Conservation (phyloP, 2,888 invertebrate genomes). For the Chydorus sphaericus region DNA sequence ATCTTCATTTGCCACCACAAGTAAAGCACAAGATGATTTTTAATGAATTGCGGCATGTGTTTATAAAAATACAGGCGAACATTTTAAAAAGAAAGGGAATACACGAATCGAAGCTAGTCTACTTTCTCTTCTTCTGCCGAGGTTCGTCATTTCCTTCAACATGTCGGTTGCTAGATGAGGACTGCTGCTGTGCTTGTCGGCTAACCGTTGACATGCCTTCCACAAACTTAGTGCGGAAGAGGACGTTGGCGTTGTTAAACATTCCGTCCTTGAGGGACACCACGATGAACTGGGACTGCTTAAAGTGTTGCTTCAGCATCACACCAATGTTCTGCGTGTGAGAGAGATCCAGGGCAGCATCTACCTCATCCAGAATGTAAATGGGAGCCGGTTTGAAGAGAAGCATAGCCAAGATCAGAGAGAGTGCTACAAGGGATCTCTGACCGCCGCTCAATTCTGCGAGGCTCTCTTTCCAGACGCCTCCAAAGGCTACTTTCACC, state of each 20-base stretch:
- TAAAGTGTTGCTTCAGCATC: slow-evolving; percentile 83
- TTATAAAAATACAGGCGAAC: too few species aligned
- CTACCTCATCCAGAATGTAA: slow-evolving; percentile 97
- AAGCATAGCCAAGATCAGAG: slow-evolving; percentile 88
- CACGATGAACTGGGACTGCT: slow-evolving; percentile 84
- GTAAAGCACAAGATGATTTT: too few species aligned
- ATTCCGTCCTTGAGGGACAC: slow-evolving; percentile 98
- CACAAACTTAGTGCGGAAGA: slow-evolving; percentile 84
- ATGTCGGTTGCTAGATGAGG: neutral
- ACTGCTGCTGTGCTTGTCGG: neutral
- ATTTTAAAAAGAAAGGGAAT: too few species aligned
- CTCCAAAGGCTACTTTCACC: slow-evolving; percentile 79
- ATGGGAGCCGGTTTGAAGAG: slow-evolving; percentile 95
- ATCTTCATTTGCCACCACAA: too few species aligned
- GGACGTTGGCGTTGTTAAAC: slow-evolving; percentile 97
- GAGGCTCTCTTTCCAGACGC: slow-evolving; percentile 88
- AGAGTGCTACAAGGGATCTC: slow-evolving; percentile 86
- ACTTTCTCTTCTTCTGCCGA: neutral
- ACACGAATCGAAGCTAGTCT: too few species aligned
- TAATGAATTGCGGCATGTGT: too few species aligned
- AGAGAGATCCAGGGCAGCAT: slow-evolving; percentile 91
- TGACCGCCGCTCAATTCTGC: slow-evolving; percentile 94
- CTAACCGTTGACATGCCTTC: slow-evolving; percentile 85
- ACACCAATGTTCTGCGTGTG: slow-evolving; percentile 97
- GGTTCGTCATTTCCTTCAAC: neutral